Evolutionary conservation across 2,113 vertebrate species (phyloP).

Genomic region (Hemiscyllium ocellatum): DNA sequence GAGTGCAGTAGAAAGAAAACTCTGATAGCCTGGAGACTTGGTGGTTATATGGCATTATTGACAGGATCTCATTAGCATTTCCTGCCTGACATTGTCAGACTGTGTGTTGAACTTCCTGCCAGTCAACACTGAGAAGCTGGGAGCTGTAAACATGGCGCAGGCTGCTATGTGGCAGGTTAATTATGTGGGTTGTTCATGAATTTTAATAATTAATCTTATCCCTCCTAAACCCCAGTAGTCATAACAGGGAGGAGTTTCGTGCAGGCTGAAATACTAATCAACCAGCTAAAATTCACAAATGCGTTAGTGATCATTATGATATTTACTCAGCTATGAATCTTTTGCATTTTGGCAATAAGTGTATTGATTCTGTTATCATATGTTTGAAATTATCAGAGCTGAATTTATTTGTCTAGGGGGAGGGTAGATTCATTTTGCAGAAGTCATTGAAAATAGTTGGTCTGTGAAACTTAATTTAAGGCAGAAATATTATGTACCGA

Average conservation of each 20-base stretch:
- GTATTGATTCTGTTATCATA: background rate
- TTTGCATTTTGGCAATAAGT: background rate
- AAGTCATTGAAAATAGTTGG: background rate
- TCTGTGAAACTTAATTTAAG: background rate
- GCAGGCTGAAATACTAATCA: background rate
- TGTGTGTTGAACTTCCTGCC: background rate
- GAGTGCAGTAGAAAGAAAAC: background rate
- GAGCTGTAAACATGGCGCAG: background rate
- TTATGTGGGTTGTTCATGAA: background rate
- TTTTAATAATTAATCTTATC: background rate
- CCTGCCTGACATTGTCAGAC: background rate
- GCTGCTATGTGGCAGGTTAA: background rate
- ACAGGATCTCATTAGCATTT: background rate
- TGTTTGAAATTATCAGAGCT: background rate
- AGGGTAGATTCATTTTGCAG: background rate
- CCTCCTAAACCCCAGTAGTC: background rate
- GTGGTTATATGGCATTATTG: background rate
- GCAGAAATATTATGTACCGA: background rate
- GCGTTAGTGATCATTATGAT: background rate
- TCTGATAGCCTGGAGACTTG: background rate
- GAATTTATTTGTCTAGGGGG: background rate
- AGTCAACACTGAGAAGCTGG: background rate
- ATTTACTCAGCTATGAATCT: background rate
- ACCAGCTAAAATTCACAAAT: background rate
- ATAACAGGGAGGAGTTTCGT: background rate